phyloP scores from a whole-genome alignment of 2,797 vertebrate genomes.

The Syngnathus acus region DNA sequence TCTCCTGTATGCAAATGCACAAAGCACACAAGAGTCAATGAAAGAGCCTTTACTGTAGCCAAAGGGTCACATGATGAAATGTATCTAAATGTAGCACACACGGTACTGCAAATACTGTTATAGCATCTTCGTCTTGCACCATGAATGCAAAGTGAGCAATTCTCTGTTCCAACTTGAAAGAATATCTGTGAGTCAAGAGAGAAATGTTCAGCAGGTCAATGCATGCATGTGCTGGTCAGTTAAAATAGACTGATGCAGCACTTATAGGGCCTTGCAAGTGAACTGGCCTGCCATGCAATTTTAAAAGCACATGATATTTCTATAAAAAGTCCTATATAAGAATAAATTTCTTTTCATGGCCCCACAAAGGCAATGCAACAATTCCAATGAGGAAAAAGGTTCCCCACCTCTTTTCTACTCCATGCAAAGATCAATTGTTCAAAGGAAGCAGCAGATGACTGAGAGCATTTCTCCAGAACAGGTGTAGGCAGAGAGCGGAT shows the following conservation, averaged over 20 bases:
- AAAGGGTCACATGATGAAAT: constrained; percentile 19
- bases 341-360: neutral
- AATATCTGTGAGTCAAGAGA: neutral
- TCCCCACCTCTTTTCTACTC: neutral
- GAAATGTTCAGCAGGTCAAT: neutral
- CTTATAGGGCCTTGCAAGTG: neutral
- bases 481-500: constrained; percentile 52
- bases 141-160: constrained; percentile 27
- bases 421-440: constrained; percentile 32
- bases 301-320: neutral
- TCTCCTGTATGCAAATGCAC: constrained; percentile 31
- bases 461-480: constrained; percentile 37
- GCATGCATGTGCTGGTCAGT: neutral
- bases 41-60: neutral
- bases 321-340: neutral
- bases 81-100: constrained; percentile 33
- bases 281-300: neutral
- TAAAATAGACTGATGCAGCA: neutral
- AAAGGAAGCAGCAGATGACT: constrained; percentile 37
- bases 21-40: constrained; percentile 18
- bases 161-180: constrained; percentile 25
- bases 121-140: constrained; percentile 41
- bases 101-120: constrained; percentile 33
- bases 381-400: neutral
- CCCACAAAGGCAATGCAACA: neutral